phyloP scores from a whole-genome alignment of 2,797 vertebrate species.

The Argya squamiceps region DNA sequence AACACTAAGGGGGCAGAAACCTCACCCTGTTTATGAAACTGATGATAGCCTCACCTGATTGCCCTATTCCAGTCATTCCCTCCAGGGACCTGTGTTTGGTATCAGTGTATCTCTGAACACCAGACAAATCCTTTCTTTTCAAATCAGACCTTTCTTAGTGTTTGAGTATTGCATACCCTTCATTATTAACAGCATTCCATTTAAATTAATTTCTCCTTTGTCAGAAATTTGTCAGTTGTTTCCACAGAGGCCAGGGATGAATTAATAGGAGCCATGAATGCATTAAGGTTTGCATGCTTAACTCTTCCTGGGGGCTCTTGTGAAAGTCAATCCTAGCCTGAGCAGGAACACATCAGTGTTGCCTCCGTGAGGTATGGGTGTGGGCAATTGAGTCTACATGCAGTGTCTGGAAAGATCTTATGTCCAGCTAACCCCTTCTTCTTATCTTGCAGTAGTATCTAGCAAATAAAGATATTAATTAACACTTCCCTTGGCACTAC shows the following conservation, averaged over 20 bases:
- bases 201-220: not conserved
- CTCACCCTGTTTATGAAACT: not conserved
- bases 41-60: not conserved
- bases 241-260: not conserved
- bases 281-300: not conserved
- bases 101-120: not conserved
- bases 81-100: not conserved
- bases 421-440: not conserved
- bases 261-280: not conserved
- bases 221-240: not conserved
- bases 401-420: not conserved
- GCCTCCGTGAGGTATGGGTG: not conserved
- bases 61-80: not conserved
- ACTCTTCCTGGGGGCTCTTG: not conserved
- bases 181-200: not conserved
- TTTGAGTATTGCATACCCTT: not conserved
- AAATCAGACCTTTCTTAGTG: not conserved
- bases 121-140: not conserved
- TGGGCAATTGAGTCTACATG: not conserved
- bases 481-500: not conserved
- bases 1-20: not conserved
- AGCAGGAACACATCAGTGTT: not conserved
- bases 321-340: not conserved
- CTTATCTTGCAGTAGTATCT: not conserved
- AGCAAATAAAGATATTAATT: constrained; percentile 2